Base-by-base conservation (phyloP, 92 coral and sea anemone species). In the Micromussa lordhowensis region DNA sequence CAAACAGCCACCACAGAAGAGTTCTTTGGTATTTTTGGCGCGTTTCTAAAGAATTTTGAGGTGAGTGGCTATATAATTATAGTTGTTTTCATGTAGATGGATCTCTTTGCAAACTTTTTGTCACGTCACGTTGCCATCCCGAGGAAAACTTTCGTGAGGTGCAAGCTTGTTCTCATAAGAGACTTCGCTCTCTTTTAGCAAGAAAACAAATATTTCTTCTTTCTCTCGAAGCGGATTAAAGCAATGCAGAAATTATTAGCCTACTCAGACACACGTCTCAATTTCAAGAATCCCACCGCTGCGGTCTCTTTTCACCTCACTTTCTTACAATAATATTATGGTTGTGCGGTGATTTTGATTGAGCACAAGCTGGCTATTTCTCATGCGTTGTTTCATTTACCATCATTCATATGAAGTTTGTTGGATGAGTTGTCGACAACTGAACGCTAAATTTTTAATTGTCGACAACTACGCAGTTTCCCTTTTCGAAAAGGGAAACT, bases 21-120 rank as follows among this genome's bases (percentile, higher is more conserved):
- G 29, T 98, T 98, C 93, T 98, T 98, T 81, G 99, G 95, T 59
- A 90, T 96, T 73, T 98, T 98, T 73, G 98, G 98, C 32, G 92
- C 94, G 6, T 98, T 98, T 81, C 85, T 98, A 10, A 94, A 91
- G 79, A 94, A 98, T 88, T 98, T 96, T 86, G 95, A 94, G 89
- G 99, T 98, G 88, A 86, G 79, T 78, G 22, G 77, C 77, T 18
- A 21, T 48, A 6, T 58, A 5, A 22, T 0, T 30, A 18, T 32
- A 1, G 15, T 0, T 31, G 29, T 83, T 8, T 15, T 0, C 11
- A 18, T 26, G 34, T 1, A 66, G 13, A 26, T 10, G 13, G 16
- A 17, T 16, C 5, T 16, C 71, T 66, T 12, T 16, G 17, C 18
- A 26, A 31, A 66, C 32, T 10, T 17, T 64, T 0, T 18, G 36